Base-by-base conservation (phyloP, 2,113 vertebrate species). In the Anarrhichthys ocellatus region DNA sequence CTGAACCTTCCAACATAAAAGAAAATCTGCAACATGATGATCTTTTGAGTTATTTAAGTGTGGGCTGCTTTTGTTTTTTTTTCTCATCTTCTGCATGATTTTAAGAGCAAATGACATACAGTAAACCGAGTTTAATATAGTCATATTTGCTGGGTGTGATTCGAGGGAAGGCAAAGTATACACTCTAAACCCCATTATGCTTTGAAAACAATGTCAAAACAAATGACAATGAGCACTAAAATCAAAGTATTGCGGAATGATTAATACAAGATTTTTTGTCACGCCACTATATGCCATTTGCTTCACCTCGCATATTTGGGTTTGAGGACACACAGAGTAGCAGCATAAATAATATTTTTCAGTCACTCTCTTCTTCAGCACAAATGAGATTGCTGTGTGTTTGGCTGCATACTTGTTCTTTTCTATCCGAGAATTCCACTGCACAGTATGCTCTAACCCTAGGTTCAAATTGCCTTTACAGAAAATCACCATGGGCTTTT, bases 401-500 rank as follows among this genome's bases (percentile, higher is more conserved):
- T 65, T 68, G 8, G 40, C 62, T 59, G 66, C 54, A 67, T 80
- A 34, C 78, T 69, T 82, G 65, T 74, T 78, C 27, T 74, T n/a
- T 54, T 73, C 36, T 40, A 72, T 80, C 46, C 59, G 48, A 78
- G 24, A 65, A 65, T 64, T 78, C 68, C 62, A 18, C 76, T 27
- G 70, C 75, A 59, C 83, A 88, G 87, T 75, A 38, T 80, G 73
- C 75, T 88, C 76, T 83, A 87, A 92, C 90, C 87, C 62, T 20
- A 22, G 73, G 85, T 89, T 92, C 75, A 75, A 86, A 90, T 77
- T 86, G 48, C 78, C 83, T 85, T 63, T 24, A 66, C 67, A 86
- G 62, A 86, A 94, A 91, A 86, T 89, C 71, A 89, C 90, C 83
- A 83, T 84, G 76, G 87, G 84, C 88, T 89, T 89, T 83, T 83